These are phyloP conservation scores for Leptopilina syphax DNA, from an alignment of 2,888 invertebrate species.

Conservation along the genomic window DNA sequence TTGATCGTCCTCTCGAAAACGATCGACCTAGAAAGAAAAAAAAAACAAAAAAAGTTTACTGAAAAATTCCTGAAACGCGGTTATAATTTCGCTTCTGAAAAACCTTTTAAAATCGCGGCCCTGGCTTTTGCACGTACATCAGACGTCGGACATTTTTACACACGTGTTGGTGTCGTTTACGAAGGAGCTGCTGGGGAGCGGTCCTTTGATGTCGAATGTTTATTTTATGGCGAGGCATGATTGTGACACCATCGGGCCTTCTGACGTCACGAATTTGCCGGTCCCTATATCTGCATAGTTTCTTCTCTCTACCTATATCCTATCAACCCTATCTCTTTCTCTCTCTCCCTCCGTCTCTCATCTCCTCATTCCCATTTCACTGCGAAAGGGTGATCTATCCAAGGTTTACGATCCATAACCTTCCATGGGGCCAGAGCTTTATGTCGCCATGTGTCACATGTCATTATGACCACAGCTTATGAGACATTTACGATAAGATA, in stretches of 20 bases:
- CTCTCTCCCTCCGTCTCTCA: constrained; percentile 27
- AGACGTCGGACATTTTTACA: constrained; percentile 40
- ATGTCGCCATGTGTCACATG: constrained; percentile 72
- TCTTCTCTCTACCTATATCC: constrained; percentile 15
- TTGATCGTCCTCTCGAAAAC: too few species aligned
- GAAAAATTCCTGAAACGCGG: neutral
- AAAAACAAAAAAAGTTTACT: neutral
- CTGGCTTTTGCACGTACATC: constrained; percentile 25
- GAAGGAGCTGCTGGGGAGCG: constrained; percentile 50
- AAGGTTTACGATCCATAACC: constrained; percentile 67
- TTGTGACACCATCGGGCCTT: constrained; percentile 62
- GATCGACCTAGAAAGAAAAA: too few species aligned
- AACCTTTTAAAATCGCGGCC: constrained; percentile 1
- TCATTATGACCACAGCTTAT: constrained; percentile 72
- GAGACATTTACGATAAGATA: constrained; percentile 75
- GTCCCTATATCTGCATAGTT: constrained; percentile 40
- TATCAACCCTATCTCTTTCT: constrained; percentile 23
- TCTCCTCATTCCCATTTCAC: constrained; percentile 44
- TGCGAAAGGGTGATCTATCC: constrained; percentile 59
- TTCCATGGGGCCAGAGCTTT: constrained; percentile 59
- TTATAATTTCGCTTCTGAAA: neutral
- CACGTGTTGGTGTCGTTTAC: constrained; percentile 47
- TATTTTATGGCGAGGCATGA: constrained; percentile 66
- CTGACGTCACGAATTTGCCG: constrained; percentile 63
- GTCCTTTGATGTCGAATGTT: constrained; percentile 67